Percentiles rank a stretch among this genome's conserved stretches.
Evolutionary conservation across 2,888 invertebrate species (phyloP).

Genomic region (Ctenicera cuprea): DNA sequence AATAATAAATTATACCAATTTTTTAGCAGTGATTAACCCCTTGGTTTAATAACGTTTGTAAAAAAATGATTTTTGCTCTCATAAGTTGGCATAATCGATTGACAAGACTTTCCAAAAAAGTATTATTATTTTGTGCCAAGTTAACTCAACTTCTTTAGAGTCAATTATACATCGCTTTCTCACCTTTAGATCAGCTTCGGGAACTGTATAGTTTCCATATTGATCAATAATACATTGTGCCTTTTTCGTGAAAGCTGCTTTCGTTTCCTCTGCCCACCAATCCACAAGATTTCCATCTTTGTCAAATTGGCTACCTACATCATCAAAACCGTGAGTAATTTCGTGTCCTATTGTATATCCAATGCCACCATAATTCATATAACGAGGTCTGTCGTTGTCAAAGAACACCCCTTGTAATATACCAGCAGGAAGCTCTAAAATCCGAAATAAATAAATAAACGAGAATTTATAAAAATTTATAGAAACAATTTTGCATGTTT

Average conservation of each 20-base stretch:
- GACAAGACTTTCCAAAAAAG: too few relatives aligned
- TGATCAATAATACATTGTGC: conserved; percentile 92
- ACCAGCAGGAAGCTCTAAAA: conserved; percentile 90
- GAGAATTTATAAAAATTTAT: too few relatives aligned
- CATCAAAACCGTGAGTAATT: conserved; percentile 88
- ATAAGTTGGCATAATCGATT: too few relatives aligned
- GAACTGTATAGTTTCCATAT: conserved; percentile 89
- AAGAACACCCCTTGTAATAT: conserved; percentile 92
- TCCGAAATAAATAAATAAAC: too few relatives aligned
- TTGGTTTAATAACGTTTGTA: too few relatives aligned
- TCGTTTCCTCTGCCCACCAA: conserved; percentile 84
- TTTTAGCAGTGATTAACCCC: too few relatives aligned
- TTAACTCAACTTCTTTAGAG: too few relatives aligned
- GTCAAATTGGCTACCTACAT: conserved; percentile 45
- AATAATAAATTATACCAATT: too few relatives aligned
- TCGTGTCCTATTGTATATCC: conserved; percentile 92
- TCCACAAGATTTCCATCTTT: conserved; percentile 49
- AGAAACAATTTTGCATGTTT: too few relatives aligned
- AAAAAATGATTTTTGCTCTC: too few relatives aligned
- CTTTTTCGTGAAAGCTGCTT: conserved; percentile 87
- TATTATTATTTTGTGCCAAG: too few relatives aligned
- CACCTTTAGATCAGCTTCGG: conserved; percentile 77
- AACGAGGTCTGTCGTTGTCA: conserved; percentile 86
- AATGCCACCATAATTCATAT: conserved; percentile 91
- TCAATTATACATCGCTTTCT: too few relatives aligned